phyloP scores from a whole-genome alignment of 2,888 invertebrate genomes.

The Sesia apiformis region DNA sequence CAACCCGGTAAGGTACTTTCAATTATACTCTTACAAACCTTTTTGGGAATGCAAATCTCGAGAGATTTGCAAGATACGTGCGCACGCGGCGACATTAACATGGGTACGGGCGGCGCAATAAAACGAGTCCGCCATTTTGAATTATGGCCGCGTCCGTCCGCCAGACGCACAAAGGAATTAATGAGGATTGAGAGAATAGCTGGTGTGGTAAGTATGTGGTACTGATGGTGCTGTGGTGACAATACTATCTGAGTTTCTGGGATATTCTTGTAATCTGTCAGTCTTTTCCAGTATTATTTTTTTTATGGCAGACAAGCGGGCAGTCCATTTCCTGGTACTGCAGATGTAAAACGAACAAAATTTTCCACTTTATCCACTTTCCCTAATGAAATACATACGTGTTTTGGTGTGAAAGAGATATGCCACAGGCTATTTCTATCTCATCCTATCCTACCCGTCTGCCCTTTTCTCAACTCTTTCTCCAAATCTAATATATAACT shows the following conservation, averaged over 20 bases:
- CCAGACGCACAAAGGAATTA: slow-evolving; percentile 25
- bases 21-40: slow-evolving; percentile 5
- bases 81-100: slow-evolving; percentile 14
- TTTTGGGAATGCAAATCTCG: slow-evolving; percentile 16
- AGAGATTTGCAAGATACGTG: slow-evolving; percentile 11
- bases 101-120: slow-evolving; percentile 3
- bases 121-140: slow-evolving; percentile 19
- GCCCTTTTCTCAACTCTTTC: too few relatives aligned
- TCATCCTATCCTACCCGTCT: too few relatives aligned
- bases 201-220: background rate
- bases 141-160: slow-evolving; percentile 18
- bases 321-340: background rate
- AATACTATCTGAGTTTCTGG: background rate
- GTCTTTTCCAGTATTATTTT: background rate
- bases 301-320: background rate
- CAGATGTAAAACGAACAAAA: too few relatives aligned
- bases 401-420: too few relatives aligned
- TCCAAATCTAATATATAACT: too few relatives aligned
- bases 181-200: slow-evolving; percentile 12
- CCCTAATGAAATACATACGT: too few relatives aligned
- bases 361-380: too few relatives aligned
- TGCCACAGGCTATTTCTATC: too few relatives aligned
- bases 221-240: background rate
- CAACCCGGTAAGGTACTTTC: background rate
- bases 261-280: background rate